Conservation (phyloP, 2,888 invertebrate species). For the Byasa hedistus region DNA sequence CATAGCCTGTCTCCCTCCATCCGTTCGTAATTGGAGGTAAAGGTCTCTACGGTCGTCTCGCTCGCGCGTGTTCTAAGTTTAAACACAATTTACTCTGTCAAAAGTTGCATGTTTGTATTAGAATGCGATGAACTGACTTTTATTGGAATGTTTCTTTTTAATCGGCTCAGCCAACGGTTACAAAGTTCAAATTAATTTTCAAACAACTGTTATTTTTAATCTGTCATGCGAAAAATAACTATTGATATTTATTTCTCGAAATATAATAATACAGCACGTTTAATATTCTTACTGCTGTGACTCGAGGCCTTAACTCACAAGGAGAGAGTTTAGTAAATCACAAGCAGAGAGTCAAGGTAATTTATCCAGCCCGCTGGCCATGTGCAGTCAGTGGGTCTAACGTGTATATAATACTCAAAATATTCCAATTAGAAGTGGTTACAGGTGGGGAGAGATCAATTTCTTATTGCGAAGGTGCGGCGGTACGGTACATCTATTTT, state of each 20-base stretch:
- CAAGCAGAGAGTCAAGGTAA: no score
- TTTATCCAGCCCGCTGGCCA: no score
- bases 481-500: constrained; percentile 54
- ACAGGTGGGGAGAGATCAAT: constrained; percentile 11
- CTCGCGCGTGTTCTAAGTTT: constrained; percentile 22
- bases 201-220: neutral
- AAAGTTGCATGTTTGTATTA: constrained; percentile 27
- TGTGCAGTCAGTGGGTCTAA: no score
- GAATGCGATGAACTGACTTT: constrained; percentile 17
- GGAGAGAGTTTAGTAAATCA: no score
- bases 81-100: constrained; percentile 28
- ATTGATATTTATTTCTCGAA: no score
- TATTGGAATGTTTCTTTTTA: constrained; percentile 10
- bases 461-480: constrained; percentile 39
- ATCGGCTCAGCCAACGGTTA: neutral
- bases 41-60: constrained; percentile 4
- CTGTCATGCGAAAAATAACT: neutral
- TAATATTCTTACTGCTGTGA: no score
- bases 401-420: neutral
- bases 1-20: constrained; percentile 16
- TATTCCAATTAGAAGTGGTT: constrained; percentile 2
- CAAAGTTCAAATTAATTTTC: neutral
- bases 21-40: constrained; percentile 11
- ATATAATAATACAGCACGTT: no score
- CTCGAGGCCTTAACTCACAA: no score